Evolutionary conservation across 2,888 invertebrate genomes (phyloP).

Genomic region (Drosophila dives): DNA sequence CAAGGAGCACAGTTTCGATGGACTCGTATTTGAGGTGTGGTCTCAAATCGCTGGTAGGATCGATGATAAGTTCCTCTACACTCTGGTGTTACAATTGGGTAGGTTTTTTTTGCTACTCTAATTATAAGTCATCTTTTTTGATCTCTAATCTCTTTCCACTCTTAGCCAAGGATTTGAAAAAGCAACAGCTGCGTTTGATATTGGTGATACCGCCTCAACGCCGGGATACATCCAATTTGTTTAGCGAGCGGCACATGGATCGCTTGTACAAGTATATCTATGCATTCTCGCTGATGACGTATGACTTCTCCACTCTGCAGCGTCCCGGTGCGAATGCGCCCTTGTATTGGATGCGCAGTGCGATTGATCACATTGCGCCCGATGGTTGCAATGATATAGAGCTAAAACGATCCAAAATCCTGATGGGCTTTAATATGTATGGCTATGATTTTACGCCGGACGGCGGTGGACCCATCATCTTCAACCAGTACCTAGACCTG

Average conservation of each 20-base stretch:
- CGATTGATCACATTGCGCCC: constrained; percentile 90
- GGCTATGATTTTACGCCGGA: constrained; percentile 94
- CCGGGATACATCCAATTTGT: constrained; percentile 88
- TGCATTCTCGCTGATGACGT: constrained; percentile 98
- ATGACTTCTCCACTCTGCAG: constrained; percentile 94
- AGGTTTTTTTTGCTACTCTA: neutral
- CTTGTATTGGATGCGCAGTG: constrained; percentile 91
- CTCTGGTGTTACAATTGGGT: constrained; percentile 88
- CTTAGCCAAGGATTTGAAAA: constrained; percentile 86
- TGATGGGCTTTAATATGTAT: constrained; percentile 96
- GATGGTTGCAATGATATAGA: constrained; percentile 84
- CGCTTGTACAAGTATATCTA: constrained; percentile 91
- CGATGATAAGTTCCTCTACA: constrained; percentile 86
- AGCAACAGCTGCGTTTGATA: constrained; percentile 88
- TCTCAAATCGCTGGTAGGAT: constrained; percentile 91
- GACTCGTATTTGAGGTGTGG: constrained; percentile 96
- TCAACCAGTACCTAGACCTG: constrained; percentile 91
- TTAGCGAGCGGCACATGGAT: constrained; percentile 91
- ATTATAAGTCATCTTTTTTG: neutral
- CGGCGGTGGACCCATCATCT: constrained; percentile 93
- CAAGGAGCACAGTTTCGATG: constrained; percentile 93
- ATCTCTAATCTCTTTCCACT: neutral
- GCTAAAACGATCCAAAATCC: constrained; percentile 90
- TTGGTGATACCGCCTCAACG: constrained; percentile 91
- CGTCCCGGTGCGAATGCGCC: constrained; percentile 96